Base-by-base conservation (phyloP, 2,797 vertebrate species). In the Falco columbarius region DNA sequence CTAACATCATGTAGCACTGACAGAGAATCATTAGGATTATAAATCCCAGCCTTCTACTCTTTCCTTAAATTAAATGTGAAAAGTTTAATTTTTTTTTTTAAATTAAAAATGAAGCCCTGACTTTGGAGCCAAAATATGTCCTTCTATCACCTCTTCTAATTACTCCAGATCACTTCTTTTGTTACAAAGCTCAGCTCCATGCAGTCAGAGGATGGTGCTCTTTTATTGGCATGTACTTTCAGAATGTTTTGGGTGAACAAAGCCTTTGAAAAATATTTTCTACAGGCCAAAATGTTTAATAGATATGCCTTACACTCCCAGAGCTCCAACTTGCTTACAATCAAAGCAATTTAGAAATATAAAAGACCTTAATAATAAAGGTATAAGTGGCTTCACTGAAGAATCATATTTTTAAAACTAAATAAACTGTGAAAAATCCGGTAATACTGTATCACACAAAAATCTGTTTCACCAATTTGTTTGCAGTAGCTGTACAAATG, bases 31-130 rank as follows among this genome's bases (percentile, higher is more conserved):
- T 81, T 96, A 97, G 97, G 96, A 97, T 91, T 95, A 97, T 93
- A 97, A 97, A 98, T 97, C 96, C 97, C 97, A 92, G 90, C 81
- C 52, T 96, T 97, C 96, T 87, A 93, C 97, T 95, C 94, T 95
- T 97, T 95, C 97, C 96, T 98, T 98, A 97, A 97, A 98, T 98
- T 98, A 98, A 98, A 98, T 97, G 98, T 97, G 98, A 98, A 98
- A 98, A 97, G 97, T 97, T 97, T 96, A 97, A 98, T 97, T 96
- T 97, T 87, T 96, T 97, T 96, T 97, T 87, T 97, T 97, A 96
- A 98, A 98, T 98, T 98, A 98, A 98, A 98, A 96, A 98, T 97
- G 91, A 98, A 98, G 93, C 73, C 46, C 55, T 95, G 96, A 96
- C 97, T 98, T 95, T 97, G 95, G 93, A 97, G 95, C 91, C 93